phyloP scores from a whole-genome alignment of 1,140 invertebrate species.

The Mycetomoellerius zeteki region DNA sequence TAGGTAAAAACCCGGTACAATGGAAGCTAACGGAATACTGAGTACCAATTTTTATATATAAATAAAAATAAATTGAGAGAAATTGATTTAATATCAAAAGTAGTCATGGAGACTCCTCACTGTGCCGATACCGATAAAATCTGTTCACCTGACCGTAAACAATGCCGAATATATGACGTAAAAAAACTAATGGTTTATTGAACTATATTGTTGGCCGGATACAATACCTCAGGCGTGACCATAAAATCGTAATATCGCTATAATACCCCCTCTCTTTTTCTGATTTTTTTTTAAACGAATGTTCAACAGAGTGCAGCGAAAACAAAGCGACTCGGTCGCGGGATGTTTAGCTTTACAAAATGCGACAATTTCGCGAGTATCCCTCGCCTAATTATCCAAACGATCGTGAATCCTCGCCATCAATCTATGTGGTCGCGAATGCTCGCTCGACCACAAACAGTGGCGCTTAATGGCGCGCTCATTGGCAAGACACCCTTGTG shows the following conservation, averaged over 20 bases:
- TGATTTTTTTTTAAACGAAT: background rate
- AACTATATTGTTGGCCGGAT: constrained; percentile 23
- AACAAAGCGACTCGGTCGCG: background rate
- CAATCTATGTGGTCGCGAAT: constrained; percentile 72
- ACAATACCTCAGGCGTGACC: constrained; percentile 20
- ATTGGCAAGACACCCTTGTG: constrained; percentile 61
- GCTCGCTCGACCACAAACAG: constrained; percentile 71
- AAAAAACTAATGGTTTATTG: constrained; percentile 50
- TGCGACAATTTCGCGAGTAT: constrained; percentile 59
- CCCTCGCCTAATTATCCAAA: constrained; percentile 68
- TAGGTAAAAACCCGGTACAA: background rate
- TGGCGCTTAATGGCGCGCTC: constrained; percentile 78
- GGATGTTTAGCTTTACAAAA: constrained; percentile 20
- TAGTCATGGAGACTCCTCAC: background rate
- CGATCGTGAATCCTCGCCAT: constrained; percentile 68
- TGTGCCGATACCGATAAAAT: background rate
- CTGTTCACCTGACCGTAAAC: constrained; percentile 39
- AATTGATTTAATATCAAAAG: constrained; percentile 32
- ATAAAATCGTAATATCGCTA: constrained; percentile 41
- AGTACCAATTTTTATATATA: constrained; percentile 25
- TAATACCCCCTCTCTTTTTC: background rate
- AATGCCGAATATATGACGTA: constrained; percentile 29
- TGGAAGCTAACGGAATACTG: background rate
- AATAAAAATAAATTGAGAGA: constrained; percentile 24
- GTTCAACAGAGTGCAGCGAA: constrained; percentile 53